phyloP scores from a whole-genome alignment of 2,888 invertebrate species.

The Drosophila maculinotata region DNA sequence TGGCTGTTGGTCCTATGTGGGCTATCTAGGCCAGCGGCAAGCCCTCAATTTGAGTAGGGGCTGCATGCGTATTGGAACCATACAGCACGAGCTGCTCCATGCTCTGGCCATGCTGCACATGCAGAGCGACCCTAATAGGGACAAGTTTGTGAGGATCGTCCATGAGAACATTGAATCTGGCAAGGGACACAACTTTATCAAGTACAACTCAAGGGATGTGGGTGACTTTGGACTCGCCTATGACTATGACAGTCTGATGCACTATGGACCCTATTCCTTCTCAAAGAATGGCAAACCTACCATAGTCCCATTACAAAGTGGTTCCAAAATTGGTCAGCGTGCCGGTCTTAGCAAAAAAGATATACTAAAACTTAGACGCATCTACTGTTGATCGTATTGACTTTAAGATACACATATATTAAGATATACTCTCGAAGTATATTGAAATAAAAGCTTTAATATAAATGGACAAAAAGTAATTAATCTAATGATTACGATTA shows the following conservation, averaged over 20 bases:
- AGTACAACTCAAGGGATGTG: conserved; percentile 86
- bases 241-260: conserved; percentile 92
- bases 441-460: too few relatives aligned
- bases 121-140: conserved; percentile 90
- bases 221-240: conserved; percentile 88
- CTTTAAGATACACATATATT: background rate
- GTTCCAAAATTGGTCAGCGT: conserved; percentile 69
- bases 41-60: conserved; percentile 55
- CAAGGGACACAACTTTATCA: conserved; percentile 88
- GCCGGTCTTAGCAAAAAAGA: conserved; percentile 62
- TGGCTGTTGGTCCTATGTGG: conserved; percentile 92
- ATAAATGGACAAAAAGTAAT: too few relatives aligned
- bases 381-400: conserved; percentile 38
- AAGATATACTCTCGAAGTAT: too few relatives aligned
- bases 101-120: conserved; percentile 91
- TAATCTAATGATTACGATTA: too few relatives aligned
- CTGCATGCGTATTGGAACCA: conserved; percentile 84
- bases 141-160: conserved; percentile 87
- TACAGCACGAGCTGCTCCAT: conserved; percentile 91
- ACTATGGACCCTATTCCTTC: conserved; percentile 90
- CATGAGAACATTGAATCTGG: conserved; percentile 85
- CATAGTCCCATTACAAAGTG: conserved; percentile 86
- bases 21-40: conserved; percentile 86
- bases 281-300: conserved; percentile 89
- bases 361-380: conserved; percentile 46